Evolutionary conservation across 2,113 vertebrate genomes (phyloP).

Genomic region (Platycercus adscitus): DNA sequence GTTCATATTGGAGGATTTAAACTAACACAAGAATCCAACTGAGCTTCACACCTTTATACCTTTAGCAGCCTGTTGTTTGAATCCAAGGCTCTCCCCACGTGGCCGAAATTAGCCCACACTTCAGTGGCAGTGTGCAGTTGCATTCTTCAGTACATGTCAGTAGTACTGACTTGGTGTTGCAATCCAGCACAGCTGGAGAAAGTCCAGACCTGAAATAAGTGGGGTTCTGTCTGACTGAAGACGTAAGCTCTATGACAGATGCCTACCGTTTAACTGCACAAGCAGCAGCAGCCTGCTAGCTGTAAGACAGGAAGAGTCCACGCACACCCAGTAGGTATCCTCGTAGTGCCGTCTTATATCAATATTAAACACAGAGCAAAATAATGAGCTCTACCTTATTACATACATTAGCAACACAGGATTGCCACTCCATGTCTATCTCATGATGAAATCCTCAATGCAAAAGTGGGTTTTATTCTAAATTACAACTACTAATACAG

Average conservation of each 20-base stretch:
- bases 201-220: background rate
- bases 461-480: background rate
- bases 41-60: background rate
- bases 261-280: background rate
- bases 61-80: background rate
- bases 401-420: too few species aligned
- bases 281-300: background rate
- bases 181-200: background rate
- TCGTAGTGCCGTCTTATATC: background rate
- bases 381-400: background rate
- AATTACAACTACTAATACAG: background rate
- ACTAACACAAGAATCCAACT: background rate
- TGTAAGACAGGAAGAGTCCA: rapidly evolving
- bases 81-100: background rate
- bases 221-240: background rate
- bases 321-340: background rate
- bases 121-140: rapidly evolving
- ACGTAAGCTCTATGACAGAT: rapidly evolving
- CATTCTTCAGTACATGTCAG: background rate
- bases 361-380: background rate
- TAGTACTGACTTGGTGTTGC: background rate
- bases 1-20: background rate
- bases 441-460: rapidly evolving
- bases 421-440: background rate
- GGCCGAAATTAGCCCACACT: background rate